Conservation (phyloP, 2,888 invertebrate genomes). For the Ditylenchus weischeri region DNA sequence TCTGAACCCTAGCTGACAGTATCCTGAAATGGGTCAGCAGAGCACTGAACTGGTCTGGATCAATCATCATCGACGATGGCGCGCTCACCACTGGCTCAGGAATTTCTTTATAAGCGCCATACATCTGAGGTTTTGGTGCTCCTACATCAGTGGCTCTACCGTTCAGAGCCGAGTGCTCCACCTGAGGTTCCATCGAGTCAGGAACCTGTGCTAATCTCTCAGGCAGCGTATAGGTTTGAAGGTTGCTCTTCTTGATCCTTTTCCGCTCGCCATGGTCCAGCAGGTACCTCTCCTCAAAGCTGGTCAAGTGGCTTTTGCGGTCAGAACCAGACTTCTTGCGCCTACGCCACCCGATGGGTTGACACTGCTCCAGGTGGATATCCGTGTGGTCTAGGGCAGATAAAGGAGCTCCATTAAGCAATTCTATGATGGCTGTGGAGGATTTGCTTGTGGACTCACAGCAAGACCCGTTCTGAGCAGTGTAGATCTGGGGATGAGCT, state of each 20-base stretch:
- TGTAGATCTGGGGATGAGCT: conserved; percentile 28
- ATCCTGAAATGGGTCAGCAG: conserved; percentile 34
- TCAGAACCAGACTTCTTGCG: not conserved
- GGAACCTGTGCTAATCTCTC: conserved; percentile 1
- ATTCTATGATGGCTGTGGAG: not conserved
- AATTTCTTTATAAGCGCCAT: not conserved
- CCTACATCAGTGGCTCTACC: too few species aligned
- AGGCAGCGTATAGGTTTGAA: conserved; percentile 5
- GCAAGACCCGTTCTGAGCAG: conserved; percentile 4
- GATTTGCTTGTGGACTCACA: not conserved
- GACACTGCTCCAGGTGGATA: conserved; percentile 8
- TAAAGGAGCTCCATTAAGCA: conserved; percentile 8
- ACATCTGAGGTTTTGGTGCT: too few species aligned
- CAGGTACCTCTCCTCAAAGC: conserved; percentile 14
- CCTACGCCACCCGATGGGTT: not conserved
- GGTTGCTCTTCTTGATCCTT: not conserved
- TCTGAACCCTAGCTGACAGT: conserved; percentile 50
- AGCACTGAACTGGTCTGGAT: conserved; percentile 29
- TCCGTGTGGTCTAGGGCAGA: conserved; percentile 4
- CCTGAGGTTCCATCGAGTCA: not conserved
- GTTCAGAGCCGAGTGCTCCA: too few species aligned
- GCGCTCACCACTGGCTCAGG: not conserved
- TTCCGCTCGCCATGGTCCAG: not conserved
- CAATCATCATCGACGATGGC: conserved; percentile 12
- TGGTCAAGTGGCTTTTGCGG: conserved; percentile 1